These are phyloP conservation scores for Hetaerina americana DNA, from an alignment of 1,140 invertebrate species.

Conservation along the genomic window DNA sequence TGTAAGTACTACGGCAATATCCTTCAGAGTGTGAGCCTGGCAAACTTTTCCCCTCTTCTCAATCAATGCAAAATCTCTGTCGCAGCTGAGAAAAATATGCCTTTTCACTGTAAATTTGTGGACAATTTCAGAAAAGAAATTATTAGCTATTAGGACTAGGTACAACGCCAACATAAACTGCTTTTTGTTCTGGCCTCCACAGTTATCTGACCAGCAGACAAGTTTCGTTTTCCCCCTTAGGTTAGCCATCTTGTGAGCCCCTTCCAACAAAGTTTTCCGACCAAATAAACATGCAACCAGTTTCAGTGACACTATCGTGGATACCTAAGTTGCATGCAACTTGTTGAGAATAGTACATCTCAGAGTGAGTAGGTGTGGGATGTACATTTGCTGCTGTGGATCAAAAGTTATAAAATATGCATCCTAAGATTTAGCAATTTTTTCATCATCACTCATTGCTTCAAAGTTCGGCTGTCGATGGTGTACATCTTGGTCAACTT, in stretches of 20 bases:
- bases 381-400: neutral
- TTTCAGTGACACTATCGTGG: neutral
- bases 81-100: constrained; percentile 9
- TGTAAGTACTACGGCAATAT: neutral
- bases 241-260: neutral
- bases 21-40: neutral
- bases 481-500: neutral
- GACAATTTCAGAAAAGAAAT: neutral
- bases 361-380: neutral
- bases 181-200: neutral
- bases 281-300: constrained; percentile 1
- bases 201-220: neutral
- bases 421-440: neutral
- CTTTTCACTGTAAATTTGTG: constrained; percentile 9
- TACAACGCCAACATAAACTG: neutral
- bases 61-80: constrained; percentile 10
- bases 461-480: neutral
- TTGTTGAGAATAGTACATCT: neutral
- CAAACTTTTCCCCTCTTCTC: constrained; percentile 13
- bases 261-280: neutral
- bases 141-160: neutral
- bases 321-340: neutral
- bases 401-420: neutral
- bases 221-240: neutral
- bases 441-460: neutral